These are phyloP conservation scores for Gerris buenoi DNA, from an alignment of 1,140 invertebrate genomes.

Conservation along the genomic window DNA sequence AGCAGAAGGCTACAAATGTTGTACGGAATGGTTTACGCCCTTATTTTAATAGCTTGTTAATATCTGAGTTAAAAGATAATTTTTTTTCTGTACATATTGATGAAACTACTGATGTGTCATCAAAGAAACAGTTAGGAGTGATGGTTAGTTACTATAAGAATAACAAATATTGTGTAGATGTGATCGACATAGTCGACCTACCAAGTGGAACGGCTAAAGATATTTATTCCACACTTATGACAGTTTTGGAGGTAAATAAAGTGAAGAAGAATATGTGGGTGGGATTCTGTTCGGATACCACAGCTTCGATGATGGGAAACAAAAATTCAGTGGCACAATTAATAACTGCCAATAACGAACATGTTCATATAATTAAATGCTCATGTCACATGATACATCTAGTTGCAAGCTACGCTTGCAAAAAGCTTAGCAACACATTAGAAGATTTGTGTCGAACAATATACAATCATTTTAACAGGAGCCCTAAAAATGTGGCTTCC, in stretches of 20 bases:
- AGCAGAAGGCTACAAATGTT: not conserved
- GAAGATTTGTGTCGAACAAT: constrained; percentile 13
- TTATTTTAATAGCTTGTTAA: not conserved
- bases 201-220: not conserved
- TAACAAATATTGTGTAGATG: not conserved
- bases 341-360: constrained; percentile 9
- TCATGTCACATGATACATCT: constrained; percentile 18
- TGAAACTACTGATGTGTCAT: not conserved
- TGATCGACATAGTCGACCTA: not conserved
- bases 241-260: not conserved
- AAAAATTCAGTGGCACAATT: constrained; percentile 14
- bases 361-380: constrained; percentile 18
- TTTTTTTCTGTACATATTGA: not conserved
- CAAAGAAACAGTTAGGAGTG: not conserved
- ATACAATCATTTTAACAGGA: constrained; percentile 13
- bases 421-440: constrained; percentile 7
- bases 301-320: constrained; percentile 19
- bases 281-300: constrained; percentile 16
- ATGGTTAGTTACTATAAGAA: not conserved
- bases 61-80: not conserved
- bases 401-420: constrained; percentile 14
- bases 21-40: not conserved
- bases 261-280: constrained; percentile 9
- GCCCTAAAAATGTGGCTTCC: constrained; percentile 5
- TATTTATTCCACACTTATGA: not conserved